Base-by-base conservation (phyloP, 1,140 invertebrate species). In the Pseudachorutes palmiensis region DNA sequence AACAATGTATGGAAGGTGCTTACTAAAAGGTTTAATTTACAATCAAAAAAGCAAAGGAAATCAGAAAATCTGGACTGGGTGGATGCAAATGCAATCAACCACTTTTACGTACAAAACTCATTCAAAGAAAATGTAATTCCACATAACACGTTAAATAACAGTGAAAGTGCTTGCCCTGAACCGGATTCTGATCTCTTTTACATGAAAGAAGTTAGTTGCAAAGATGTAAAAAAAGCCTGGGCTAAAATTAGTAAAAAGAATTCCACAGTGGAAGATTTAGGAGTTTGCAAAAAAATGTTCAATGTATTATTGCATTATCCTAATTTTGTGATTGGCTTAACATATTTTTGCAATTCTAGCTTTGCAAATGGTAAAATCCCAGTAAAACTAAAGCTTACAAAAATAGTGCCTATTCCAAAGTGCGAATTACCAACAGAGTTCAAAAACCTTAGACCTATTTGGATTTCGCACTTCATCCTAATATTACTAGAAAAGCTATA, bases 401-500 rank as follows among this genome's bases (percentile, higher is more conserved):
- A 29, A 29, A 30, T 60, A 14, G 24, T 28, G 12, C 58, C 58
- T 9, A 32, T 60, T 9, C 58, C 58, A 26, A 60, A 28, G 31
- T 29, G 24, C 31, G 9, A 26, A 28, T 5, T 29, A 12, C 5
- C 58, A 29, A 60, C 26, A 30, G 2, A 28, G 22, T 2, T 14
- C 2, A 9, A 29, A 2, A 12, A 60, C 2, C 31, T 60, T 12
- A 26, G 58, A 60, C 58, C 58, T 12, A 60, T 60, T 29, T 3
- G 26, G 2, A 60, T 60, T 12, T 29, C 58, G 30, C 29, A 5
- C 2, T 60, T 60, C 24, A 12, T 60, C 14, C 3, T 60, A 29
- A 30, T 32, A 26, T 31, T 60, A 29, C 29, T 60, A 12, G 58
- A 60, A 60, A 60, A 60, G 31, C 3, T 60, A 5, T 60, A 60